Conservation (phyloP, 2,797 vertebrate genomes). For the Moxostoma hubbsi region DNA sequence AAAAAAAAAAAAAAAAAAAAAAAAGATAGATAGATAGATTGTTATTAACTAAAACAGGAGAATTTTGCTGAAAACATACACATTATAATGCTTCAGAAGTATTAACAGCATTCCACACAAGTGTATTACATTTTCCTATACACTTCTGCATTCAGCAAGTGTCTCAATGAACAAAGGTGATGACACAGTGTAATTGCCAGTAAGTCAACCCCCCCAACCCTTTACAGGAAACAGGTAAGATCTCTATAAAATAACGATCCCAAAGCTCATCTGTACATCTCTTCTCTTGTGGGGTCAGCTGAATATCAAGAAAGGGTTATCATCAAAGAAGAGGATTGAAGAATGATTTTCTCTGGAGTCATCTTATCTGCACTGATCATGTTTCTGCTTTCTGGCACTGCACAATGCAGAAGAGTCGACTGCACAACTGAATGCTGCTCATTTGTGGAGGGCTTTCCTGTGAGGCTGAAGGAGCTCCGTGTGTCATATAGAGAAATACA, state of each 20-base stretch:
- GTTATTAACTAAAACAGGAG: no score
- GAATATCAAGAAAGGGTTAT: conserved; percentile 35
- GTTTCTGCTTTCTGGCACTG: conserved; percentile 28
- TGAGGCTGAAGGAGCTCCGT: conserved; percentile 80
- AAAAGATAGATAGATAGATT: no score
- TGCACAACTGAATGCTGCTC: conserved; percentile 75
- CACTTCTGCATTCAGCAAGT: no score
- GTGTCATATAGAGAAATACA: conserved; percentile 81
- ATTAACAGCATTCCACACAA: no score
- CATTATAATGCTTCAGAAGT: no score
- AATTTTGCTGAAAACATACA: no score
- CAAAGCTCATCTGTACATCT: conserved; percentile 49
- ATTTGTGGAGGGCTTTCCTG: conserved; percentile 79
- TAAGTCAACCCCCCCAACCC: conserved; percentile 38
- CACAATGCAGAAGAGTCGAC: background rate
- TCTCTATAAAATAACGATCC: conserved; percentile 53
- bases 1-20: no score
- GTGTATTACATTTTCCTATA: no score
- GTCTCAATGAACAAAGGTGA: conserved; percentile 3
- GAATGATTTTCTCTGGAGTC: conserved; percentile 61
- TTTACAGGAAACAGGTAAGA: conserved; percentile 37
- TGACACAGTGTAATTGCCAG: conserved; percentile 43
- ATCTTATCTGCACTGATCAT: conserved; percentile 56
- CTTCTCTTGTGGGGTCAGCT: conserved; percentile 31
- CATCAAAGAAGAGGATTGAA: conserved; percentile 32